These are phyloP conservation scores for Chironomus riparius DNA, from an alignment of 2,888 invertebrate species.

Conservation along the genomic window DNA sequence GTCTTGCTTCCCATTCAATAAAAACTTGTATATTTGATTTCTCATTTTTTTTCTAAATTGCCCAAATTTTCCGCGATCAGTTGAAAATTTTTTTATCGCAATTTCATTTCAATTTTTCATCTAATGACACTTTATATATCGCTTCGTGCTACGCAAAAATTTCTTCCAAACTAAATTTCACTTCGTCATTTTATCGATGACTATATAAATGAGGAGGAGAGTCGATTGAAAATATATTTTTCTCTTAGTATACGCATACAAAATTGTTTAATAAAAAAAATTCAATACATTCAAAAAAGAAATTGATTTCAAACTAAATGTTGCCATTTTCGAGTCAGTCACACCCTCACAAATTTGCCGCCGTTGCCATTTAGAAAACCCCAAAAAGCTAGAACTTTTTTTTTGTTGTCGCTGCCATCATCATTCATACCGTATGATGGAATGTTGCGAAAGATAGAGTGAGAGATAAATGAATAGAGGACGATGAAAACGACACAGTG, in stretches of 20 bases:
- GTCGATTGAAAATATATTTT: background rate
- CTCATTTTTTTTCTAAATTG: conserved; percentile 6
- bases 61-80: conserved; percentile 21
- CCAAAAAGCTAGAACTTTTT: background rate
- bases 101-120: conserved; percentile 21
- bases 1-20: too few relatives aligned
- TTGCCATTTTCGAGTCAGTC: background rate
- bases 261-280: too few relatives aligned
- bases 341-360: background rate
- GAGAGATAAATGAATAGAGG: background rate
- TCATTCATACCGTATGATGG: background rate
- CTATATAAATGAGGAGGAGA: background rate
- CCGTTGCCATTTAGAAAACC: background rate
- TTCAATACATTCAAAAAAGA: too few relatives aligned
- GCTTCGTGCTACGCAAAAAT: background rate
- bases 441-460: background rate
- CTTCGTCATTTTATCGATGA: background rate
- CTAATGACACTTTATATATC: conserved; percentile 11
- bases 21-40: background rate
- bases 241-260: background rate
- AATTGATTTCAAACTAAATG: background rate
- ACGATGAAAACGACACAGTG: background rate
- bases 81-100: background rate
- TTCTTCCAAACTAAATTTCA: background rate
- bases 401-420: background rate